A percentile compares a stretch with the other conserved stretches of the same genome.
Conservation (phyloP, 2,888 invertebrate species). For the Heliconius ethilla region DNA sequence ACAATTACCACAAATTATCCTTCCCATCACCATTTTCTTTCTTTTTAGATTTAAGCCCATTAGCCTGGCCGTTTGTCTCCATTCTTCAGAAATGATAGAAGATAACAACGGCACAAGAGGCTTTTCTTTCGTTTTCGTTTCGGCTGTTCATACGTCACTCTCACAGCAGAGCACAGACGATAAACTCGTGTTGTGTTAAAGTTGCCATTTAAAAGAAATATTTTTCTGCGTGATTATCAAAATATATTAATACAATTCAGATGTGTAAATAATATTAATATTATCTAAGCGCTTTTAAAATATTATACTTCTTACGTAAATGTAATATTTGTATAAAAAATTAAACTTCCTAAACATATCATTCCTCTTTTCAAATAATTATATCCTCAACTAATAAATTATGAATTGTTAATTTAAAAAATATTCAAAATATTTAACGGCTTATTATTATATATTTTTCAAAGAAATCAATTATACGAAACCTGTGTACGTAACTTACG, state of each 20-base stretch:
- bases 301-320: not conserved
- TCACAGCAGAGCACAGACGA: slow-evolving; percentile 53
- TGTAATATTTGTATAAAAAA: too few relatives aligned
- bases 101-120: slow-evolving; percentile 82
- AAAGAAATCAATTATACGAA: not conserved
- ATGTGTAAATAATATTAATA: not conserved
- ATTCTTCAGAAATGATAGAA: slow-evolving; percentile 80
- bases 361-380: not conserved
- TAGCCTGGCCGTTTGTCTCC: slow-evolving; percentile 82
- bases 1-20: slow-evolving; percentile 85
- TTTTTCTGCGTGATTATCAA: not conserved
- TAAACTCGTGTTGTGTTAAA: slow-evolving; percentile 40
- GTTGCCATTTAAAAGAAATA: slow-evolving; percentile 33
- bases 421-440: not conserved
- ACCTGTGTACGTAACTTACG: not conserved
- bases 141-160: slow-evolving; percentile 82
- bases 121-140: slow-evolving; percentile 80
- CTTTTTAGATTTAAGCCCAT: slow-evolving; percentile 83
- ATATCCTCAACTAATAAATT: not conserved
- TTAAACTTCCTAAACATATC: not conserved
- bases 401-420: not conserved
- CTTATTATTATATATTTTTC: not conserved
- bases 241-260: not conserved
- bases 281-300: not conserved
- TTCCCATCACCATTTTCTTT: slow-evolving; percentile 84